These are phyloP conservation scores for Piprites chloris DNA, from an alignment of 2,113 vertebrate genomes.

Conservation along the genomic window DNA sequence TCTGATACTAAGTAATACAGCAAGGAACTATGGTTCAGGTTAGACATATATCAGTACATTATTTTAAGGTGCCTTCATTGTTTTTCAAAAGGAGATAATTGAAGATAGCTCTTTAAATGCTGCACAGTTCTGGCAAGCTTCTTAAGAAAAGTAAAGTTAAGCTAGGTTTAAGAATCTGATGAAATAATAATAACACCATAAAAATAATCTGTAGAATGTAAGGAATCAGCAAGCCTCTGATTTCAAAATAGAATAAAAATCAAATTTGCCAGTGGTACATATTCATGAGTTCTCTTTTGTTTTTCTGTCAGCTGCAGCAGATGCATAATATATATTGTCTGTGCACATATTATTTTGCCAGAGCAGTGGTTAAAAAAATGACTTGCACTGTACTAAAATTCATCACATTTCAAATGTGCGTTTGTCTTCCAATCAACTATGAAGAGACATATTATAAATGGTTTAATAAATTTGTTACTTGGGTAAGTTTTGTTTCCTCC, in stretches of 20 bases:
- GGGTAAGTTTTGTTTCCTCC: conserved; percentile 17
- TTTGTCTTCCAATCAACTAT: not conserved
- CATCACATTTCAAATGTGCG: conserved; percentile 6
- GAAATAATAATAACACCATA: not conserved
- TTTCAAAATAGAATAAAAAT: conserved; percentile 45
- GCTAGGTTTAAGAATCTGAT: not conserved
- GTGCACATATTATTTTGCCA: not conserved
- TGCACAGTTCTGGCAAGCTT: not conserved
- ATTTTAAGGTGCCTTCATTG: not conserved
- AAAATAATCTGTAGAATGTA: not conserved
- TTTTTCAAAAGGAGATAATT: not conserved
- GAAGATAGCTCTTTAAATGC: not conserved
- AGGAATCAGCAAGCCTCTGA: not conserved
- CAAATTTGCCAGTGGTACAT: conserved; percentile 24
- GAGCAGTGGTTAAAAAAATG: conserved; percentile 13
- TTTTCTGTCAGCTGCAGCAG: conserved; percentile 50
- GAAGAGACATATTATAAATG: not conserved
- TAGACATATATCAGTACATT: not conserved
- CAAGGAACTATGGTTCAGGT: not conserved
- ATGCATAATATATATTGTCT: not conserved
- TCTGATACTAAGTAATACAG: not conserved
- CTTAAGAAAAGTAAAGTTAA: not conserved
- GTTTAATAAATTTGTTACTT: not conserved
- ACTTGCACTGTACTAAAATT: not conserved
- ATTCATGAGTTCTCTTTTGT: conserved; percentile 45